Base-by-base conservation (phyloP, 2,888 invertebrate species). In the Creontiades dilutus region DNA sequence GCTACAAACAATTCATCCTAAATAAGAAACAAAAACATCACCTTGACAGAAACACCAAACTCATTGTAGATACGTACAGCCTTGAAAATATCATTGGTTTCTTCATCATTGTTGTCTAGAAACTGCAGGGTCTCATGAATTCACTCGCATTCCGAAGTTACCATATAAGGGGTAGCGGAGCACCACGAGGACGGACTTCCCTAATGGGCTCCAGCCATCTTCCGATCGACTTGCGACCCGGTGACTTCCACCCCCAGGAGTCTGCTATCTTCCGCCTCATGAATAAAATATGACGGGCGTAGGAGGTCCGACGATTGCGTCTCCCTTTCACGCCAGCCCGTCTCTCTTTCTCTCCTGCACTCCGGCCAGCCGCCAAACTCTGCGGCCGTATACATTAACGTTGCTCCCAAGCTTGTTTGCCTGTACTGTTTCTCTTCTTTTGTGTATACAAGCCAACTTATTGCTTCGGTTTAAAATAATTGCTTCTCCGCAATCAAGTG, bases 241-340 rank as follows among this genome's bases (percentile, higher is more conserved):
- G n/a, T 61, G 61, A 61, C 61, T 16, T 61, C 61, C 5, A 19
- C 61, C 16, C 19, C 19, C 9, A 61, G 61, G n/a, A 61, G 61
- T 61, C 61, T 19, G 2, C n/a, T 16, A 0, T 19, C 61, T 9
- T 61, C 61, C 19, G 14, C 81, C 48, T 81, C 48, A 81, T 81
- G 81, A 81, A 81, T 81, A 81, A 81, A 81, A 81, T 46, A 81
- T 81, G 81, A 81, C 81, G 81, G 46, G 81, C n/a, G 23, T n/a
- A 47, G 81, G 48, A 81, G 47, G 46, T 46, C 48, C 81, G 81
- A 47, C 81, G 81, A 81, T 81, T 81, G 81, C 12, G 23, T 23
- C 47, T 19, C 48, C 16, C 81, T 81, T 47, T 47, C 48, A 19
- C 61, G 9, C 61, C 16, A 19, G 19, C 61, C 52, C 11, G 14